These are phyloP conservation scores for Gadopsis bispinosus DNA, from an alignment of 2,797 vertebrate genomes.

Conservation along the genomic window DNA sequence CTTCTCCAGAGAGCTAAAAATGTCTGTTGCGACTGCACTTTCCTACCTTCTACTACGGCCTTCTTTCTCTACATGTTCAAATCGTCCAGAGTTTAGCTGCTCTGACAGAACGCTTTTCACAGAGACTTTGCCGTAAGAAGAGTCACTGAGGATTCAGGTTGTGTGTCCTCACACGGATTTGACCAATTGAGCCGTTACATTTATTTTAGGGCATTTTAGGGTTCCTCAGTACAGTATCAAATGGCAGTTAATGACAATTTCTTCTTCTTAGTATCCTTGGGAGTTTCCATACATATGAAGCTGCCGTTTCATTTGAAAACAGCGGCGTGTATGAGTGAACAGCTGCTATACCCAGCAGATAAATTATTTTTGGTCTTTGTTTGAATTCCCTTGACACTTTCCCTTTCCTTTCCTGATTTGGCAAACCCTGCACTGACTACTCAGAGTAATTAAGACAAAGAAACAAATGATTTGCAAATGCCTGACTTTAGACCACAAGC, in stretches of 20 bases:
- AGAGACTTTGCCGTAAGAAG: slow-evolving; percentile 4
- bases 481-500: slow-evolving; percentile 27
- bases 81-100: slow-evolving; percentile 21
- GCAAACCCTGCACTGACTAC: slow-evolving; percentile 19
- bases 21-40: slow-evolving; percentile 30
- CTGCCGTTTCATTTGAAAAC: slow-evolving; percentile 16
- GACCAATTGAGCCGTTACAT: no score
- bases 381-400: slow-evolving; percentile 23
- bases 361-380: slow-evolving; percentile 30
- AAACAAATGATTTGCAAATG: slow-evolving; percentile 46
- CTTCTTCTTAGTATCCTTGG: background rate
- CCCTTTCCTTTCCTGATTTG: slow-evolving; percentile 25
- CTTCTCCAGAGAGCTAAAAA: slow-evolving; percentile 56
- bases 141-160: background rate
- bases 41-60: background rate
- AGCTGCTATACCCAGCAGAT: slow-evolving; percentile 11
- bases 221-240: no score
- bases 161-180: no score
- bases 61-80: background rate
- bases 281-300: slow-evolving; percentile 16
- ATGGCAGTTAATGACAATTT: background rate
- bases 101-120: background rate
- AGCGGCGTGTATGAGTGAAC: background rate
- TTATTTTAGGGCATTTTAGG: no score
- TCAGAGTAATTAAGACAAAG: slow-evolving; percentile 46